Base-by-base conservation (phyloP, 2,888 invertebrate genomes). In the Ectemnius cavifrons region DNA sequence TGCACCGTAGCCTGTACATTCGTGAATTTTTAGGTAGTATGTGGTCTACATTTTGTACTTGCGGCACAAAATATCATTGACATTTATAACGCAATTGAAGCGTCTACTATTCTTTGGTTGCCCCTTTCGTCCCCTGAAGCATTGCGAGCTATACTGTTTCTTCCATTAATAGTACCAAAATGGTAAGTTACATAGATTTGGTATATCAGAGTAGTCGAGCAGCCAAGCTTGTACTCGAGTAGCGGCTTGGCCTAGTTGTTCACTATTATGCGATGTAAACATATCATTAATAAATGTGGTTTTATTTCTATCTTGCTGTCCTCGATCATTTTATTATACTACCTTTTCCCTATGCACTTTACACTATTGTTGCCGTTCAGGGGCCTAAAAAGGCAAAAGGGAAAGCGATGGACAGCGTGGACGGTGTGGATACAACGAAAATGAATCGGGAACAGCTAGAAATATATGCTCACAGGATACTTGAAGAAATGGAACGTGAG, bases 371-470 rank as follows among this genome's bases (percentile, higher is more conserved):
- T 18, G 27, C 18, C 6, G 46, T 64, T 0, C 46, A 87, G 87
- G 85, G 82, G 8, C 85, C 88, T 1, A 89, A 87, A 71, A 88
- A 84, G 65, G 85, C 79, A n/a, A 84, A 86, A 70, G 79, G 83
- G 0, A 89, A 89, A 70, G 65, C 73, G 4, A 75, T 79, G 47
- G 87, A 85, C n/a, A 84, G 77, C 1, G 86, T 97, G 86, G 98
- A 98, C 95, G 97, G 98, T 74, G 95, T 98, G 60, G 96, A 98
- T 71, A 97, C 98, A 45, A 95, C 96, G 13, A 95, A 96, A 89
- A 98, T 98, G 98, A 94, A 95, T 60, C 94, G 98, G 85, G 98
- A 98, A 88, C 96, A 98, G 92, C 92, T 99, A 71, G 97, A 98
- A 91, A 95, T 96, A 76, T 98, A 98, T 89, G 95, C 97, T 14